phyloP scores from a whole-genome alignment of 2,888 invertebrate species.

The Antheraea yamamai region DNA sequence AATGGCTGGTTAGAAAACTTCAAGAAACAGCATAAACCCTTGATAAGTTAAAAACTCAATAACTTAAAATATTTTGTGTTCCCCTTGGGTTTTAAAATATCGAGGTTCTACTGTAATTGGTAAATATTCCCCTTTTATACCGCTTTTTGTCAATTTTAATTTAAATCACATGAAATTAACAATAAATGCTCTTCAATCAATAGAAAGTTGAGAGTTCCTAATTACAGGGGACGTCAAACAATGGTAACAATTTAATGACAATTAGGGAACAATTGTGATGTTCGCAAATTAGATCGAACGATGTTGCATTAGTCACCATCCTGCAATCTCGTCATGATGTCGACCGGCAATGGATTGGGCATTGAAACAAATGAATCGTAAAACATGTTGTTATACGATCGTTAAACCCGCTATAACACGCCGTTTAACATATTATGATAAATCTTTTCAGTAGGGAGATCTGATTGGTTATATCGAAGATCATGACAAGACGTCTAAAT shows the following conservation, averaged over 20 bases:
- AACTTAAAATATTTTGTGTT: too few species aligned
- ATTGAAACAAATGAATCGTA: conserved; percentile 80
- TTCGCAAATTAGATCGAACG: conserved; percentile 42
- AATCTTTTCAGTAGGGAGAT: conserved; percentile 34
- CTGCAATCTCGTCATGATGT: conserved; percentile 56
- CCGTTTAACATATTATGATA: conserved; percentile 41
- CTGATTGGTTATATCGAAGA: conserved; percentile 13
- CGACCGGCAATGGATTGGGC: conserved; percentile 50
- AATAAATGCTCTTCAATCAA: neutral
- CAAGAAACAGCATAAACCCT: too few species aligned
- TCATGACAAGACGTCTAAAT: conserved; percentile 2
- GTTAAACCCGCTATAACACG: conserved; percentile 63
- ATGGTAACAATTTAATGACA: conserved; percentile 15
- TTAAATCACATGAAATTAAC: neutral
- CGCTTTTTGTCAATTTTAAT: neutral
- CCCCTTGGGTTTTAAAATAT: too few species aligned
- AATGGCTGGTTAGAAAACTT: too few species aligned
- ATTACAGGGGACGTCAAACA: neutral
- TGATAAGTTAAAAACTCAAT: too few species aligned
- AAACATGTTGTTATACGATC: conserved; percentile 65
- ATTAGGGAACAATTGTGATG: conserved; percentile 38
- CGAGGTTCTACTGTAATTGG: neutral
- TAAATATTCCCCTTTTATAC: neutral
- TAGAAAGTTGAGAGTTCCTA: neutral
- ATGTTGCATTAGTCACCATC: conserved; percentile 49